phyloP scores from a whole-genome alignment of 2,113 vertebrate species.

The Callopanchax toddi region DNA sequence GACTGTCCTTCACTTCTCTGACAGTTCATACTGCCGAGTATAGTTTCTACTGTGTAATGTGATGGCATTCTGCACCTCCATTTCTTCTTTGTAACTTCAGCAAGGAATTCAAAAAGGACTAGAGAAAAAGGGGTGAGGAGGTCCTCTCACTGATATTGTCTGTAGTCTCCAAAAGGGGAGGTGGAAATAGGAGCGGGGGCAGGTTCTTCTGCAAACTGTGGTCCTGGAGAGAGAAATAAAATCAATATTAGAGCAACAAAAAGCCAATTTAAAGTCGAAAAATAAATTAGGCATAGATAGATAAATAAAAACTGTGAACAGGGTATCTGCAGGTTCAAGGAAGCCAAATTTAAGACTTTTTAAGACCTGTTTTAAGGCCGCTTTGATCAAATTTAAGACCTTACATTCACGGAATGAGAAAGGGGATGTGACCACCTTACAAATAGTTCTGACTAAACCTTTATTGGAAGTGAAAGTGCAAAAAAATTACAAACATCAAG shows the following conservation, averaged over 20 bases:
- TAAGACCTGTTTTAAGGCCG: too few relatives aligned
- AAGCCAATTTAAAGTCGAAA: too few relatives aligned
- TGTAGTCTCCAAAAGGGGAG: constrained; percentile 87
- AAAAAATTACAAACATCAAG: too few relatives aligned
- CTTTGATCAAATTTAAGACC: too few relatives aligned
- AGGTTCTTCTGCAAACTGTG: constrained; percentile 88
- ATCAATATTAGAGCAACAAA: not conserved
- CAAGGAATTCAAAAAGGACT: constrained; percentile 76
- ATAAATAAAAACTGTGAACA: too few relatives aligned
- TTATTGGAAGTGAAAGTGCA: too few relatives aligned
- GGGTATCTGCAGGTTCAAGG: too few relatives aligned
- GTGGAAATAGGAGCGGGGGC: constrained; percentile 79
- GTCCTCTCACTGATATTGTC: constrained; percentile 88
- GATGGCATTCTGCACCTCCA: constrained; percentile 34
- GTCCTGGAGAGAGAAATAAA: constrained; percentile 74
- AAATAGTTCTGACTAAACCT: too few relatives aligned
- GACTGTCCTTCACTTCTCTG: constrained; percentile 40
- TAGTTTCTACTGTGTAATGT: constrained; percentile 38
- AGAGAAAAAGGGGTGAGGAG: constrained; percentile 15
- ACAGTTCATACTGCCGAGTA: constrained; percentile 46
- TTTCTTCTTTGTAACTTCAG: constrained; percentile 63
- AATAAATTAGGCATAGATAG: too few relatives aligned
- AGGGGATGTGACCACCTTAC: too few relatives aligned
- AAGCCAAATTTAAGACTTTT: too few relatives aligned
- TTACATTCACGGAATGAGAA: too few relatives aligned